Evolutionary conservation across 2,797 vertebrate genomes (phyloP).

Genomic region (Emys orbicularis): DNA sequence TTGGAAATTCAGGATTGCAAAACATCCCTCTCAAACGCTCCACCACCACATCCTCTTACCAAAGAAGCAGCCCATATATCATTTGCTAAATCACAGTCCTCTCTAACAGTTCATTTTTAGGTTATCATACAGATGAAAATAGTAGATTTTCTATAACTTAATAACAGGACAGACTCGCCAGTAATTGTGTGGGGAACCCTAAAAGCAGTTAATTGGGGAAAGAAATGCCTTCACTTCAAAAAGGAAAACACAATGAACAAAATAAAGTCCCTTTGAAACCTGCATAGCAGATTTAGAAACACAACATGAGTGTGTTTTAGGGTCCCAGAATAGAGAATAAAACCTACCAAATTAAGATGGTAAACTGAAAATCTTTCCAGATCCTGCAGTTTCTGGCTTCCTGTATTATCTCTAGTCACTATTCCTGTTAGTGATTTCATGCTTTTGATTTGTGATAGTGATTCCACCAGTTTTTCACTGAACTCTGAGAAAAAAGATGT

Average conservation of each 20-base stretch:
- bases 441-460: neutral
- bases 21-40: slow-evolving; percentile 11
- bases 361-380: neutral
- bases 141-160: neutral
- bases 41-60: slow-evolving; percentile 18
- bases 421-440: neutral
- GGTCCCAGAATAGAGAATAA: neutral
- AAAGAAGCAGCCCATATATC: neutral
- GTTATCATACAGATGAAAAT: neutral
- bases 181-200: neutral
- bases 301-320: slow-evolving; percentile 3
- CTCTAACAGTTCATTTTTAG: neutral
- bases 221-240: neutral
- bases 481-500: neutral
- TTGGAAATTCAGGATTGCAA: neutral
- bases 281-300: slow-evolving; percentile 24
- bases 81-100: slow-evolving; percentile 44
- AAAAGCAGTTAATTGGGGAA: neutral
- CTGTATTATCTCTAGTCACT: neutral
- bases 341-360: slow-evolving; percentile 9
- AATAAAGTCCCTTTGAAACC: slow-evolving; percentile 33
- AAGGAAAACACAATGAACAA: neutral
- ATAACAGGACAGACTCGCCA: neutral
- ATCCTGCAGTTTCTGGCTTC: slow-evolving; percentile 19
- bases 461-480: slow-evolving; percentile 6